Evolutionary conservation across 2,888 invertebrate species (phyloP).

Genomic region (Sialis fuliginosa): DNA sequence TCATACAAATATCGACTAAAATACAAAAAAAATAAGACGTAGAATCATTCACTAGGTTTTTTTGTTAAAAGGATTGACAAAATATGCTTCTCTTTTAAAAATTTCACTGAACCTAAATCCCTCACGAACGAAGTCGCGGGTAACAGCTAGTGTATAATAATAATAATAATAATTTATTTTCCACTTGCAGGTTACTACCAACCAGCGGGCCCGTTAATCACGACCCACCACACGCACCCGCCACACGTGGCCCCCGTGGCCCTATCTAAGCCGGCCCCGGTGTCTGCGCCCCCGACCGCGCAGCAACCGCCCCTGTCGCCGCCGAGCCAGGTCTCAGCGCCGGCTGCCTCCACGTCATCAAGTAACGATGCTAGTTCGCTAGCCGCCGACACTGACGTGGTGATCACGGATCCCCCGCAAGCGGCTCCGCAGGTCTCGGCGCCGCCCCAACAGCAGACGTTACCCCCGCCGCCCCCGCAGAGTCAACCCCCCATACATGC

Average conservation of each 20-base stretch:
- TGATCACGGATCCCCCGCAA: conserved; percentile 25
- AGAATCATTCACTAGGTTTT: no score
- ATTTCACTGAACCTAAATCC: no score
- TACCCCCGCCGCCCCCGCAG: conserved; percentile 26
- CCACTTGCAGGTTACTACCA: conserved; percentile 66
- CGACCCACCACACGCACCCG: conserved; percentile 30
- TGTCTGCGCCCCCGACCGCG: conserved; percentile 33
- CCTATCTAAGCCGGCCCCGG: conserved; percentile 19
- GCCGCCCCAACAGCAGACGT: conserved; percentile 19
- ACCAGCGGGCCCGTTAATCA: conserved; percentile 80
- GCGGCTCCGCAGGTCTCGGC: conserved; percentile 29
- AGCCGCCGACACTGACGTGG: conserved; percentile 23
- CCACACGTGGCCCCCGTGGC: conserved; percentile 12
- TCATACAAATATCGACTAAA: no score
- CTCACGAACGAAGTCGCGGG: no score
- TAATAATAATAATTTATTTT: neutral
- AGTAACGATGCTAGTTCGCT: conserved; percentile 10
- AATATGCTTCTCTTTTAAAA: no score
- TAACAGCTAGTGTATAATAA: no score
- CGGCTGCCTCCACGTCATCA: conserved; percentile 23
- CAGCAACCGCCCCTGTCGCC: conserved; percentile 30
- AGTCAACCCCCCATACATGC: conserved; percentile 20
- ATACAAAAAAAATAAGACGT: no score
- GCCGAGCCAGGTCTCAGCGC: conserved; percentile 24
- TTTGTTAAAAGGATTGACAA: no score